Evolutionary conservation across 2,797 vertebrate species (phyloP), one percentile per base, ranked within the genome.

Genomic region (Neosalanx taihuensis): DNA sequence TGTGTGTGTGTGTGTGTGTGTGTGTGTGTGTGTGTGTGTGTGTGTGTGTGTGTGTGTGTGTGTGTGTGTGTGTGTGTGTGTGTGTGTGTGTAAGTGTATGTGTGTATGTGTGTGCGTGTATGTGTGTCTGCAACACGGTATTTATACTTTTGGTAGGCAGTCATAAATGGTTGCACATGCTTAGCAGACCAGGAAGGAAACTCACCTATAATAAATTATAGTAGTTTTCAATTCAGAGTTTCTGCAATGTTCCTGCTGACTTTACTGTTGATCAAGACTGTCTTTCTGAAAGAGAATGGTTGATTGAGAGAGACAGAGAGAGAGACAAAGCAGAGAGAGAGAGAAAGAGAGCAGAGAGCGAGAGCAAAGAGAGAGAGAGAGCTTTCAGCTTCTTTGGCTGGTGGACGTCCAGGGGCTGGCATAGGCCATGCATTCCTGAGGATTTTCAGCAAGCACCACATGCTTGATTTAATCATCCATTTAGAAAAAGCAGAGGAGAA

Each of bases 391-490:
- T 71, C 80, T 85, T 78, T 81, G 83, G 75, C 82, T 93, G 93
- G 93, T 93, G 88, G 87, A 90, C 86, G 85, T 94, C 94, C 94
- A 95, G 94, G 88, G 88, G 87, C 93, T 97, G 97, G 96, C 95
- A 94, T 90, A 76, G 81, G 87, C 86, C 80, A 71, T 84, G 85
- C 94, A 97, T 97, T 97, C 96, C 94, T 96, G 85, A 92, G 93
- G 92, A 94, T 94, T 96, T 95, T 94, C 95, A 96, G 95, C 94
- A 94, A 94, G 95, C 92, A 86, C 94, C 92, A 94, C 94, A 97
- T 95, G 94, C 94, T 97, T 96, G 94, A 95, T 96, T 95, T 95
- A 97, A 98, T 97, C 95, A 93, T 93, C 94, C 92, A 92, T 94
- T 96, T 94, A 89, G 89, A 90, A 90, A 85, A 80, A 70, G 67